These are phyloP conservation scores for Laupala kohalensis DNA, from an alignment of 1,140 invertebrate genomes.

Conservation along the genomic window DNA sequence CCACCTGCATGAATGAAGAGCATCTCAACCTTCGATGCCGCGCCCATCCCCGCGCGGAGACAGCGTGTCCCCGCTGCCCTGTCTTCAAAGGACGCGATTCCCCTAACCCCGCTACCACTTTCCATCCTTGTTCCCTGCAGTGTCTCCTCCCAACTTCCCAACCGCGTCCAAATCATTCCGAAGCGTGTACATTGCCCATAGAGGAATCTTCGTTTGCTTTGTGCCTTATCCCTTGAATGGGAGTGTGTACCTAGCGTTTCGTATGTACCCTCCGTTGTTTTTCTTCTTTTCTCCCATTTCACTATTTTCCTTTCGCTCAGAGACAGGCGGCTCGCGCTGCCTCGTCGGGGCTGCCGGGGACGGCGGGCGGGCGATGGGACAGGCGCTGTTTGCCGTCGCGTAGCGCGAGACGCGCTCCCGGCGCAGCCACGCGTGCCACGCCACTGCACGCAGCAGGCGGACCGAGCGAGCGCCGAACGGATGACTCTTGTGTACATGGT, in stretches of 20 bases:
- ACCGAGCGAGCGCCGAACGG: background rate
- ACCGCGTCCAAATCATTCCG: background rate
- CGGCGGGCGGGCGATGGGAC: too few relatives aligned
- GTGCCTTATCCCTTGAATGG: background rate
- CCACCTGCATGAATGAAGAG: too few relatives aligned
- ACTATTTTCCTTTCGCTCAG: background rate
- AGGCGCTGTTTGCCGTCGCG: background rate
- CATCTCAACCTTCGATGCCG: too few relatives aligned
- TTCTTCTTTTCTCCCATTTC: background rate
- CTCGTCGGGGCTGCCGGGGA: too few relatives aligned
- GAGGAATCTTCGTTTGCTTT: background rate
- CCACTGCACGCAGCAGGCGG: too few relatives aligned
- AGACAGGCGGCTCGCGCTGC: background rate
- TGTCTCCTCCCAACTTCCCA: too few relatives aligned
- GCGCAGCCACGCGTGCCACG: too few relatives aligned
- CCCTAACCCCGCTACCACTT: too few relatives aligned
- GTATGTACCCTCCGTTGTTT: background rate
- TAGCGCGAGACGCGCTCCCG: too few relatives aligned
- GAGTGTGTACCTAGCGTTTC: background rate
- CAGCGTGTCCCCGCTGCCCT: background rate
- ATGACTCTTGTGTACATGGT: background rate
- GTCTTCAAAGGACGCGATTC: background rate
- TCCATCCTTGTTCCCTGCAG: too few relatives aligned
- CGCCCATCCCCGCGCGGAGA: background rate
- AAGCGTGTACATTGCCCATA: background rate